phyloP scores from a whole-genome alignment of 2,113 vertebrate genomes.

The Tauraco erythrolophus region DNA sequence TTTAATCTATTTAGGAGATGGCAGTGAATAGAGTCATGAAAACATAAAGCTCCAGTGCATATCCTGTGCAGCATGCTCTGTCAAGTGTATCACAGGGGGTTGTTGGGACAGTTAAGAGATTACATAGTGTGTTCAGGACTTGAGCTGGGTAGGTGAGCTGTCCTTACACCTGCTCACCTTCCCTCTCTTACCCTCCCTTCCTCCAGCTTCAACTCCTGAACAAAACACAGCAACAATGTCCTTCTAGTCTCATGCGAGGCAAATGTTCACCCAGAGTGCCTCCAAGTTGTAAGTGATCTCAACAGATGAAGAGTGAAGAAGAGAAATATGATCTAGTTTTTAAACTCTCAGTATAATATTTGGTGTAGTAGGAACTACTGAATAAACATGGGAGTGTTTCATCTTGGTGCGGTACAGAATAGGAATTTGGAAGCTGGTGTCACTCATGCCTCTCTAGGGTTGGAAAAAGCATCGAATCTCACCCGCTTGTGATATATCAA shows the following conservation, averaged over 20 bases:
- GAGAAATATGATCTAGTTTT: neutral
- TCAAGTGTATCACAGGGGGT: neutral
- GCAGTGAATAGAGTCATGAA: neutral
- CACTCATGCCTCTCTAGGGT: neutral
- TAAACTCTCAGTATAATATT: neutral
- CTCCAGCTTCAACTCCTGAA: neutral
- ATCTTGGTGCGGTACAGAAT: neutral
- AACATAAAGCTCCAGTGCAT: neutral
- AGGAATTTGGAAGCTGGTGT: neutral
- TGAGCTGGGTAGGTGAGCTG: neutral
- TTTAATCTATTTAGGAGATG: neutral
- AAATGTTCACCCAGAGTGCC: neutral
- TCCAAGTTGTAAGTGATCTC: neutral
- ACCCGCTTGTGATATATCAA: neutral
- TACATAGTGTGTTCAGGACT: neutral
- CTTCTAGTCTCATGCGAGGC: neutral
- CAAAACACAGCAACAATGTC: neutral
- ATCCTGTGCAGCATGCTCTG: neutral
- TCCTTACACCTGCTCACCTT: neutral
- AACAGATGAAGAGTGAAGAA: neutral
- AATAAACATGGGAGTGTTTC: neutral
- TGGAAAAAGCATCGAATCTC: slow-evolving; percentile 45
- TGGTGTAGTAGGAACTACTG: neutral
- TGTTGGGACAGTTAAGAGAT: neutral
- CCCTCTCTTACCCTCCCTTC: neutral